Conservation (phyloP, 2,797 vertebrate genomes). For the Tamandua tetradactyla region DNA sequence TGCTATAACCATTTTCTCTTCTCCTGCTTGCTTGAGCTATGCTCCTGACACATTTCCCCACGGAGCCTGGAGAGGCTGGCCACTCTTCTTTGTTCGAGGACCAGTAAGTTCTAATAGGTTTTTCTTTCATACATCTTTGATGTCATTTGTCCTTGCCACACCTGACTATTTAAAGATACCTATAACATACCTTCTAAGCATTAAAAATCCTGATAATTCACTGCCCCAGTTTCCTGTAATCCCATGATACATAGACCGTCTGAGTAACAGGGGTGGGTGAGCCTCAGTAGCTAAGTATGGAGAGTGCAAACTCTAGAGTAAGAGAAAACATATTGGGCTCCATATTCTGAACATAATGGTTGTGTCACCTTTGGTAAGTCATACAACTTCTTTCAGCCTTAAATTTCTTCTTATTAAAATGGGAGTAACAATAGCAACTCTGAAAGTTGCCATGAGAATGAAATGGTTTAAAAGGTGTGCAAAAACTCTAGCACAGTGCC, state of each 20-base stretch:
- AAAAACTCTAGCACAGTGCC: background rate
- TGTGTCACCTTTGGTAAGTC: background rate
- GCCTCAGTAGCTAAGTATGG: too few species aligned
- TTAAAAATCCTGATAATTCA: background rate
- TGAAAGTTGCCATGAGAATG: background rate
- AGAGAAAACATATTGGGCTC: background rate
- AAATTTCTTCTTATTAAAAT: background rate
- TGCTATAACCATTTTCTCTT: too few species aligned
- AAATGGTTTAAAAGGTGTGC: background rate
- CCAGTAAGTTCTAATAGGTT: too few species aligned
- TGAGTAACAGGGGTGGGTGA: background rate
- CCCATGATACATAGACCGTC: fast-evolving
- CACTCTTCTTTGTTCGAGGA: too few species aligned
- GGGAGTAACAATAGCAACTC: background rate
- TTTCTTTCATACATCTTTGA: too few species aligned
- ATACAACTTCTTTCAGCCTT: background rate
- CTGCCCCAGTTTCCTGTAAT: background rate
- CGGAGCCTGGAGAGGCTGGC: too few species aligned
- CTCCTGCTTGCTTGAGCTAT: too few species aligned
- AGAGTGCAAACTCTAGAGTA: background rate
- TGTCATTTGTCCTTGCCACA: too few species aligned
- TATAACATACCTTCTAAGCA: background rate
- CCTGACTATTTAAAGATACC: too few species aligned
- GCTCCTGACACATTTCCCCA: too few species aligned
- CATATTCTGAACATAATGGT: background rate